These are phyloP conservation scores for Panopea generosa DNA, from an alignment of 2,888 invertebrate species.

Conservation along the genomic window DNA sequence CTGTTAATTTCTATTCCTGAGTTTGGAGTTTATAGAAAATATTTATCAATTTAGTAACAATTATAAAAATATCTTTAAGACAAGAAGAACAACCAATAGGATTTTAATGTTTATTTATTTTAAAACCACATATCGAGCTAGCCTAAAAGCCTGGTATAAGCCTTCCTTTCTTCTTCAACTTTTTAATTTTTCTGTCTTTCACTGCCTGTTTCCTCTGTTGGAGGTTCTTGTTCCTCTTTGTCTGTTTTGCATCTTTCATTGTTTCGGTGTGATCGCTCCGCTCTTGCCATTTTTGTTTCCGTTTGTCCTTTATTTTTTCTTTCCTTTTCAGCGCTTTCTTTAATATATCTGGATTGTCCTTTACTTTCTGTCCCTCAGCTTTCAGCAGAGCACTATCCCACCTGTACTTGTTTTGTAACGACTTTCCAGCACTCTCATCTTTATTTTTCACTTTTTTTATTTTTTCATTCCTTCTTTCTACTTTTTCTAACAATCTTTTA, in stretches of 20 bases:
- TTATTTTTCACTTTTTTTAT: constrained; percentile 89
- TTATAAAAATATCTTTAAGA: too few relatives aligned
- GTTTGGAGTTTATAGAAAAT: too few relatives aligned
- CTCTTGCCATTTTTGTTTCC: constrained; percentile 94
- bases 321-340: constrained; percentile 91
- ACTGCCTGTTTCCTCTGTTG: constrained; percentile 93
- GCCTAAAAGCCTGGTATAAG: constrained; percentile 66
- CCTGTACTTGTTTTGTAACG: constrained; percentile 89
- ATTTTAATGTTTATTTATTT: too few relatives aligned
- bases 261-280: constrained; percentile 91
- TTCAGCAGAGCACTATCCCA: constrained; percentile 96
- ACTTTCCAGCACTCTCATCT: constrained; percentile 88
- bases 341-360: constrained; percentile 94
- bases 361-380: constrained; percentile 95
- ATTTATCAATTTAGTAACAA: too few relatives aligned
- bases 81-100: too few relatives aligned
- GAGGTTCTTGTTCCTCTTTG: constrained; percentile 94
- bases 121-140: too few relatives aligned
- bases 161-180: constrained; percentile 75
- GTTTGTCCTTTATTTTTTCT: constrained; percentile 92
- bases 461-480: constrained; percentile 92
- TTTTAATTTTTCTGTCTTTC: constrained; percentile 92
- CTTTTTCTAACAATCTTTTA: constrained; percentile 91
- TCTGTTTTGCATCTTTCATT: constrained; percentile 91
- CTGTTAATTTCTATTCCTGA: too few relatives aligned